Percentiles rank a stretch among this genome's conserved stretches.
phyloP scores from a whole-genome alignment of 2,797 vertebrate genomes.

The Intellagama lesueurii region DNA sequence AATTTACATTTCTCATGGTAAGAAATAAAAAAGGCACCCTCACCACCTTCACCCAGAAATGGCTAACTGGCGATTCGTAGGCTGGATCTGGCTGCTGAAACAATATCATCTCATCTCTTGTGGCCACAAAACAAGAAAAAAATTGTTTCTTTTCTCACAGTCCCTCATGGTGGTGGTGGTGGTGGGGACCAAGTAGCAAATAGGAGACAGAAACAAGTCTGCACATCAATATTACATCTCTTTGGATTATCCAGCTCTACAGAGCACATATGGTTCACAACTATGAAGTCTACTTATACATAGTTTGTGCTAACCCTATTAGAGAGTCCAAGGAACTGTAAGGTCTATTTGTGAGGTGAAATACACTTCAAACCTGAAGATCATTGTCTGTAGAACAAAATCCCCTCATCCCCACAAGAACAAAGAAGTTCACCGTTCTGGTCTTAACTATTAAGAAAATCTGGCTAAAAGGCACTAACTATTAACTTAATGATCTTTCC shows the following conservation, averaged over 20 bases:
- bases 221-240: background rate
- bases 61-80: no score
- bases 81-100: background rate
- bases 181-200: background rate
- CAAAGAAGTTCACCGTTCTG: background rate
- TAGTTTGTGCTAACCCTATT: background rate
- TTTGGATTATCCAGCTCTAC: background rate
- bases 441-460: background rate
- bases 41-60: background rate
- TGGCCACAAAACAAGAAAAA: background rate
- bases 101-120: background rate
- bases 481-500: background rate
- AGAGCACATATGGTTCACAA: background rate
- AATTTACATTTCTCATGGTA: background rate
- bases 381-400: background rate
- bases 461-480: conserved; percentile 5
- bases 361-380: background rate
- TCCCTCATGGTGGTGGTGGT: no score
- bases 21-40: background rate
- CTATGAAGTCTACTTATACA: background rate
- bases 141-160: background rate
- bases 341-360: background rate
- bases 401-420: background rate
- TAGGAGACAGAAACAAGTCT: background rate
- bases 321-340: background rate